Conservation (phyloP, 2,888 invertebrate species). For the Bimastos eiseni region DNA sequence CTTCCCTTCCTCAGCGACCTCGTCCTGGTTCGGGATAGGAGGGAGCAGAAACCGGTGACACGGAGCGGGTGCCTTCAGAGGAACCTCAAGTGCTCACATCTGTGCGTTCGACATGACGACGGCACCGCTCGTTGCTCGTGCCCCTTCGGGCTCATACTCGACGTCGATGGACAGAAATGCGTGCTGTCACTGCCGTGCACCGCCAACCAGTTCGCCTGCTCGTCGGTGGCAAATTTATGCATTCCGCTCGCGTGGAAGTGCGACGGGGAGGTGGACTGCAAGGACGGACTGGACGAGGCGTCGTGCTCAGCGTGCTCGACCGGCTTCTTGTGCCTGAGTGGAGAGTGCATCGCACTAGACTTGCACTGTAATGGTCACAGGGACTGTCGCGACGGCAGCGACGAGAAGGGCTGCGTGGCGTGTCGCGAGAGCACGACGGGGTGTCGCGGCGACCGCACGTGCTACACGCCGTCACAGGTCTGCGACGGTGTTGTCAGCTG, state of each 20-base stretch:
- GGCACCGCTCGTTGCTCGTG: slow-evolving; percentile 71
- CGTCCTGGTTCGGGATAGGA: neutral
- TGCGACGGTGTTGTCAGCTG: slow-evolving; percentile 58
- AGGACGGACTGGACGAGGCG: slow-evolving; percentile 58
- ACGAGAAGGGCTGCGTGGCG: slow-evolving; percentile 49
- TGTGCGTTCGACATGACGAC: slow-evolving; percentile 31
- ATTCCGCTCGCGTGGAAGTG: slow-evolving; percentile 94
- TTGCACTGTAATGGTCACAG: neutral
- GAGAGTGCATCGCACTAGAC: slow-evolving; percentile 32
- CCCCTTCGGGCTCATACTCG: slow-evolving; percentile 71
- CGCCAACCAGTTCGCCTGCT: slow-evolving; percentile 70
- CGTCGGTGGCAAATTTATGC: slow-evolving; percentile 65
- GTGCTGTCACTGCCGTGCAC: slow-evolving; percentile 57
- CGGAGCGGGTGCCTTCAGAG: neutral
- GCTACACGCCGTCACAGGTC: slow-evolving; percentile 72
- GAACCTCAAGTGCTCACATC: slow-evolving; percentile 32
- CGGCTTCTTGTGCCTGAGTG: slow-evolving; percentile 48
- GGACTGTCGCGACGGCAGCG: slow-evolving; percentile 46
- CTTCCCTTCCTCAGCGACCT: slow-evolving; percentile 25
- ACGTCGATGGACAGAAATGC: slow-evolving; percentile 69
- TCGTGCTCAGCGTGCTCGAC: slow-evolving; percentile 53
- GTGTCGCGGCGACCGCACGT: slow-evolving; percentile 29
- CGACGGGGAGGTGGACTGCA: slow-evolving; percentile 74
- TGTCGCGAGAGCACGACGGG: neutral
- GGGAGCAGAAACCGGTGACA: neutral